These are phyloP conservation scores for Megamerina dolium DNA, from an alignment of 2,888 invertebrate genomes.

Conservation along the genomic window DNA sequence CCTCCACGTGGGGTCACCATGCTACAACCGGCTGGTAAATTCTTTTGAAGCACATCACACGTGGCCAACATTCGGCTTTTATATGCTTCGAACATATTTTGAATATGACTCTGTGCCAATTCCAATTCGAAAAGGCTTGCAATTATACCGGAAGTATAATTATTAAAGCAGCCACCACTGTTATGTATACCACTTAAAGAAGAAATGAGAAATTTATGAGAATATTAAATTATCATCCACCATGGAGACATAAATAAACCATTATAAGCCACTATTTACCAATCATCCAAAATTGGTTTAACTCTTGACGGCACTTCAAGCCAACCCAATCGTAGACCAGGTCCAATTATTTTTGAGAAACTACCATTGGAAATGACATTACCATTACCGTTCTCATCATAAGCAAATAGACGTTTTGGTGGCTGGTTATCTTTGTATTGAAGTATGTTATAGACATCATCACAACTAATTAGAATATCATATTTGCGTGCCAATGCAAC, in stretches of 20 bases:
- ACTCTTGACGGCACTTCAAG: slow-evolving; percentile 53
- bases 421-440: slow-evolving; percentile 48
- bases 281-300: slow-evolving; percentile 42
- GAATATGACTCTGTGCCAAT: slow-evolving; percentile 50
- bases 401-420: slow-evolving; percentile 53
- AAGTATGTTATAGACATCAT: slow-evolving; percentile 61
- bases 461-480: slow-evolving; percentile 53
- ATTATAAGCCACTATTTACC: slow-evolving; percentile 32
- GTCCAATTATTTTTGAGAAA: slow-evolving; percentile 61
- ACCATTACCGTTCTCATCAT: slow-evolving; percentile 51
- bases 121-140: slow-evolving; percentile 54
- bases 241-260: not conserved
- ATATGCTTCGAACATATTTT: slow-evolving; percentile 43
- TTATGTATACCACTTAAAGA: slow-evolving; percentile 38
- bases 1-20: slow-evolving; percentile 53
- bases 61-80: slow-evolving; percentile 50
- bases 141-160: slow-evolving; percentile 54
- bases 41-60: slow-evolving; percentile 45
- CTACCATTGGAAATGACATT: slow-evolving; percentile 59
- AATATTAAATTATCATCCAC: not conserved
- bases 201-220: not conserved
- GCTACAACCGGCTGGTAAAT: slow-evolving; percentile 49
- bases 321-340: slow-evolving; percentile 62
- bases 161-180: slow-evolving; percentile 59
- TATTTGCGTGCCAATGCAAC: slow-evolving; percentile 49